Conservation (phyloP, 2,888 invertebrate species). For the Blera fallax region DNA sequence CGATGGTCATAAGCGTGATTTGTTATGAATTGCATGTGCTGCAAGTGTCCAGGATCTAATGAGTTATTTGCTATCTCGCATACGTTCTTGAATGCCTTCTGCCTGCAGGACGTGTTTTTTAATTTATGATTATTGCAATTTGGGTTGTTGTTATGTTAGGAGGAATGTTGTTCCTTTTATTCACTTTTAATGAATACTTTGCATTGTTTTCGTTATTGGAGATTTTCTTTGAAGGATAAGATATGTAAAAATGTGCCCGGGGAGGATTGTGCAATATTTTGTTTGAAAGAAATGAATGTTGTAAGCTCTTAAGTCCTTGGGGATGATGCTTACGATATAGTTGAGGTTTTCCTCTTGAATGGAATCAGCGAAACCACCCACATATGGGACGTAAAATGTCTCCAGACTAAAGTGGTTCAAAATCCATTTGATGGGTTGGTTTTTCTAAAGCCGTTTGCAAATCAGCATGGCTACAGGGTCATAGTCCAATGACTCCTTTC, state of each 20-base stretch:
- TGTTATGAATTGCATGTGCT: slow-evolving; percentile 79
- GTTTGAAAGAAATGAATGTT: background rate
- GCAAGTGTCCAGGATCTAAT: slow-evolving; percentile 71
- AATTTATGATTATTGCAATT: slow-evolving; percentile 72
- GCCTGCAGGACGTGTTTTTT: slow-evolving; percentile 70
- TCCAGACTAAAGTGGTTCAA: too few species aligned
- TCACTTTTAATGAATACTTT: slow-evolving; percentile 43
- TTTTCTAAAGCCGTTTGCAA: too few species aligned
- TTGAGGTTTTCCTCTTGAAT: too few species aligned
- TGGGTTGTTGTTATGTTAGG: slow-evolving; percentile 30
- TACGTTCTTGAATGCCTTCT: slow-evolving; percentile 54
- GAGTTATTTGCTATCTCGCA: slow-evolving; percentile 63
- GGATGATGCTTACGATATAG: too few species aligned
- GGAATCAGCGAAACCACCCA: too few species aligned
- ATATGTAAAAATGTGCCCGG: background rate
- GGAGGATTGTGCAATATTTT: background rate
- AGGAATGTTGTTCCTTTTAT: background rate
- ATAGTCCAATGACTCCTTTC: too few species aligned
- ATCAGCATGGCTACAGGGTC: too few species aligned
- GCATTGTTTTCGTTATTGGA: slow-evolving; percentile 31
- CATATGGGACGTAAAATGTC: too few species aligned
- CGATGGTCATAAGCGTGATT: slow-evolving; percentile 79
- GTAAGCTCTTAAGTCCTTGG: too few species aligned
- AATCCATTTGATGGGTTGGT: too few species aligned
- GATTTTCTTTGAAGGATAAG: slow-evolving; percentile 18